Evolutionary conservation across 2,797 vertebrate species (phyloP).

Genomic region (Acanthiza pusilla): DNA sequence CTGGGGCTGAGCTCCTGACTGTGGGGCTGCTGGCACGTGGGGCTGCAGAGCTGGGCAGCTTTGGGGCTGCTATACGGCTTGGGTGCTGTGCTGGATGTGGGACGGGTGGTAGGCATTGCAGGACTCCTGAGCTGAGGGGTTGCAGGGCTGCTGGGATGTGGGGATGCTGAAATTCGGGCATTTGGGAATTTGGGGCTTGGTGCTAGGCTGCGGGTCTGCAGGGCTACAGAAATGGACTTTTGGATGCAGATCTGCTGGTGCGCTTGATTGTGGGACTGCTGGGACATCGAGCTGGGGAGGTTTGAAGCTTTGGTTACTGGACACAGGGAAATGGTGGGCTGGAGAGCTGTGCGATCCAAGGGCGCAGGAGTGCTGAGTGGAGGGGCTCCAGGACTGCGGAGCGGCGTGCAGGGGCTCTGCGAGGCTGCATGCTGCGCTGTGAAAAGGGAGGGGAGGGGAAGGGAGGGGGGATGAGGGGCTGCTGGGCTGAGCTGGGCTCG

Average conservation of each 20-base stretch:
- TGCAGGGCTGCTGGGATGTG: not conserved
- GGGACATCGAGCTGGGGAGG: too few species aligned
- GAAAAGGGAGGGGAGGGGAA: not conserved
- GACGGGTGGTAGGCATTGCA: not conserved
- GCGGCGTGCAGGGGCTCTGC: not conserved
- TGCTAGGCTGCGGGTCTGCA: not conserved
- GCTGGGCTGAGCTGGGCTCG: not conserved
- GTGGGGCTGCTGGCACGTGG: accelerated
- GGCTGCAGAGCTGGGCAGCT: not conserved
- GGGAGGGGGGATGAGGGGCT: not conserved
- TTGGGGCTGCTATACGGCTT: not conserved
- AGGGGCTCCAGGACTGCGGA: not conserved
- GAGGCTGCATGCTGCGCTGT: not conserved
- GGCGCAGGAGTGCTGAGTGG: not conserved
- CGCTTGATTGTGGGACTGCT: not conserved
- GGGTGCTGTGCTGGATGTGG: not conserved
- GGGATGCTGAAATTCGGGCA: not conserved
- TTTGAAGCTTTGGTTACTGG: not conserved
- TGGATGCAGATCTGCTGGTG: not conserved
- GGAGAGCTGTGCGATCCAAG: not conserved
- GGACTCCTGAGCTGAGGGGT: not conserved
- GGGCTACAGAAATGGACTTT: not conserved
- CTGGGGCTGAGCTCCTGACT: not conserved
- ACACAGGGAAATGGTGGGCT: not conserved
- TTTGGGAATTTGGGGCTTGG: not conserved